Percentiles rank a stretch among this genome's conserved stretches.
Evolutionary conservation across 2,113 vertebrate species (phyloP).

Genomic region (Tichodroma muraria): DNA sequence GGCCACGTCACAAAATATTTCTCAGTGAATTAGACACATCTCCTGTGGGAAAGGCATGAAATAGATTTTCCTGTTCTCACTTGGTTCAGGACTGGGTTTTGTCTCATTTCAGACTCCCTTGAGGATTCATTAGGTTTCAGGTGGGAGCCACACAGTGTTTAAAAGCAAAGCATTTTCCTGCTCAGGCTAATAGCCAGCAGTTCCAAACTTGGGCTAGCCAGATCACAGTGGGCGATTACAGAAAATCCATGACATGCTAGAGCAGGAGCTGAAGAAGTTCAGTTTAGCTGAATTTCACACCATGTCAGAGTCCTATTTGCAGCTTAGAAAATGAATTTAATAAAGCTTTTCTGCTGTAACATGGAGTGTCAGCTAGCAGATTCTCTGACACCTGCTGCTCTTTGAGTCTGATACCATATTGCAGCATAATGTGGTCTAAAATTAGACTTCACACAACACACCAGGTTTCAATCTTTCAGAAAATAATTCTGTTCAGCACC

Average conservation of each 20-base stretch:
- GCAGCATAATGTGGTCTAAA: conserved; percentile 59
- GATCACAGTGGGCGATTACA: conserved; percentile 39
- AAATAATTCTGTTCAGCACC: conserved; percentile 43
- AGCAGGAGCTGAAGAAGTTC: conserved; percentile 47
- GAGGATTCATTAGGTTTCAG: background rate
- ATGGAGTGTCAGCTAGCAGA: conserved; percentile 29
- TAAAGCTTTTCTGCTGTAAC: conserved; percentile 34
- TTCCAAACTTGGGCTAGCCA: conserved; percentile 25
- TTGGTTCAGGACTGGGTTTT: background rate
- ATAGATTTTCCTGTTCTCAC: background rate
- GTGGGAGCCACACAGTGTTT: background rate
- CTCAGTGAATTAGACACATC: background rate
- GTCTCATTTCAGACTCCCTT: conserved; percentile 8
- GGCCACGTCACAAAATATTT: background rate
- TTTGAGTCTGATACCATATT: conserved; percentile 55
- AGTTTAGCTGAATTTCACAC: conserved; percentile 54
- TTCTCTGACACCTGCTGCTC: conserved; percentile 67
- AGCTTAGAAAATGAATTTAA: conserved; percentile 34
- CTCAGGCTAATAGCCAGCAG: conserved; percentile 3
- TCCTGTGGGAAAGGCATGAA: background rate
- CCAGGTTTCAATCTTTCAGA: conserved; percentile 53
- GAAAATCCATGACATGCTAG: conserved; percentile 31
- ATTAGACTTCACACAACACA: conserved; percentile 56
- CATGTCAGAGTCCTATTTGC: conserved; percentile 47
- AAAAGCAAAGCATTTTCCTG: conserved; percentile 12